Base-by-base conservation (phyloP, 2,888 invertebrate genomes). In the Hyalella azteca region DNA sequence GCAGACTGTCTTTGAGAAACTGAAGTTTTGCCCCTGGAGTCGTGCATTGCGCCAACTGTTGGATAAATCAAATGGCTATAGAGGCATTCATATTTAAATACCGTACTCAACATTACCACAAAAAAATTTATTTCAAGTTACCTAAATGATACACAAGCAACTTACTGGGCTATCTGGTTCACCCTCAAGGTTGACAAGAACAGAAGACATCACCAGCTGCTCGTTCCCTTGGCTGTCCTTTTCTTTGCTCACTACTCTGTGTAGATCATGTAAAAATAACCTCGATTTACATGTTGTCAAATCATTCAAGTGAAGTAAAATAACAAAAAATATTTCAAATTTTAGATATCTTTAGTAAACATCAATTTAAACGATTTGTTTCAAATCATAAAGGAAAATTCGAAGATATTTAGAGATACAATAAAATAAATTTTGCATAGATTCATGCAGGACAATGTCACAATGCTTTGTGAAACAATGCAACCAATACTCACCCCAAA, bases 401-500 rank as follows among this genome's bases (percentile, higher is more conserved):
- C 45, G 40, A n/a, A n/a, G n/a, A n/a, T n/a, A n/a, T n/a, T n/a
- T n/a, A n/a, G n/a, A n/a, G n/a, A n/a, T n/a, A n/a, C n/a, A n/a
- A n/a, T n/a, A n/a, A n/a, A n/a, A n/a, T n/a, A n/a, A n/a, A n/a
- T n/a, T n/a, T n/a, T n/a, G n/a, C n/a, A n/a, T n/a, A n/a, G n/a
- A n/a, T n/a, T n/a, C n/a, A n/a, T n/a, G n/a, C n/a, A n/a, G n/a
- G n/a, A n/a, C n/a, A n/a, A n/a, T n/a, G n/a, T n/a, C n/a, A n/a
- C n/a, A 60, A 15, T 4, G 60, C 77, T 26, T 22, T 36, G 32
- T n/a, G 54, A n/a, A 19, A 45, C 9, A 41, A 40, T 32, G 80
- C 40, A 50, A 80, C 50, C n/a, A 77, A 60, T 45, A 85, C 88
- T 87, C 88, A 91, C 91, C 88, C 91, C 86, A 91, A 88, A 87